These are phyloP conservation scores for Chaenodraco wilsoni DNA, from an alignment of 2,797 vertebrate genomes.

Conservation along the genomic window DNA sequence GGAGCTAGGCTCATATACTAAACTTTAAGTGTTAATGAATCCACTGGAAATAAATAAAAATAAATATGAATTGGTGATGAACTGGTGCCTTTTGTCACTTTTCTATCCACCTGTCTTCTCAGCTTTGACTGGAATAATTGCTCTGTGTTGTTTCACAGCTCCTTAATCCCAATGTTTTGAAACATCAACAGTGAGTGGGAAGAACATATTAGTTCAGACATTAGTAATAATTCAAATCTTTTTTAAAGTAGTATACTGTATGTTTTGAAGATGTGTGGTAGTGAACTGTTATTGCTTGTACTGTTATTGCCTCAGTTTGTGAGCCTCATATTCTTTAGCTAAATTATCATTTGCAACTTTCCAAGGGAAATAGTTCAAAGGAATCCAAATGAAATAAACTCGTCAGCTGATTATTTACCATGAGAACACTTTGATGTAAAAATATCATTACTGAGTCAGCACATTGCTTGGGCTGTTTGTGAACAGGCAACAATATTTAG, in stretches of 20 bases:
- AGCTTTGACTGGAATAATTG: background rate
- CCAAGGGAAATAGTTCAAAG: conserved; percentile 35
- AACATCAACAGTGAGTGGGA: background rate
- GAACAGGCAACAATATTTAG: conserved; percentile 18
- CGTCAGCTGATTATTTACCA: conserved; percentile 38
- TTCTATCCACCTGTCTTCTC: background rate
- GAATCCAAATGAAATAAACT: conserved; percentile 37
- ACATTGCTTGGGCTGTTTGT: conserved; percentile 33
- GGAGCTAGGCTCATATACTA: background rate
- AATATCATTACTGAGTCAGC: conserved; percentile 49
- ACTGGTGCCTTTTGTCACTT: background rate
- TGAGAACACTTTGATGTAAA: conserved; percentile 44
- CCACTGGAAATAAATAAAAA: background rate
- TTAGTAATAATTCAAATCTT: background rate
- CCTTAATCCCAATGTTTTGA: background rate
- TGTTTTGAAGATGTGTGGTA: conserved; percentile 19
- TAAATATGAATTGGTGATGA: background rate
- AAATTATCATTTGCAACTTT: conserved; percentile 31
- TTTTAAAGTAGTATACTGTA: conserved; percentile 12
- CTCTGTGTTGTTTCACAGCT: background rate
- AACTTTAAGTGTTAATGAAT: conserved; percentile 3
- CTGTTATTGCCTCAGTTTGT: conserved; percentile 26
- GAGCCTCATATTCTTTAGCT: conserved; percentile 34
- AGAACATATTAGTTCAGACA: conserved; percentile 5
- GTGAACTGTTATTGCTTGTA: conserved; percentile 15